These are phyloP conservation scores for Ennomos quercinarius DNA, from an alignment of 2,888 invertebrate genomes.

Conservation along the genomic window DNA sequence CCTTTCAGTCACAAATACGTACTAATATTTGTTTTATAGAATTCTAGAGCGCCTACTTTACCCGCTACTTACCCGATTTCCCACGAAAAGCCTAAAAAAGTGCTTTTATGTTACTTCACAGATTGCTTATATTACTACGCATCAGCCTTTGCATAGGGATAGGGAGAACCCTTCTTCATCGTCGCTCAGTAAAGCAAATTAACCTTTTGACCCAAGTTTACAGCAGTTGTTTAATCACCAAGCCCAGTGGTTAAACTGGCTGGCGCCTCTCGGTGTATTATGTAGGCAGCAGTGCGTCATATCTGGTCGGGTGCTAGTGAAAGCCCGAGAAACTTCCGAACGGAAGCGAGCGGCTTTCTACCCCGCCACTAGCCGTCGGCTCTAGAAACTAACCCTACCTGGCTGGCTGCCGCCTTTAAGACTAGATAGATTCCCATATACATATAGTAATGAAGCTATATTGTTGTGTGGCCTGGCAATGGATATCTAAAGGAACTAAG, in stretches of 20 bases:
- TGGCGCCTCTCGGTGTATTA: constrained; percentile 14
- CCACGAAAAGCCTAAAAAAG: no score
- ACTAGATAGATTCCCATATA: constrained; percentile 22
- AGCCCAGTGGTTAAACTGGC: constrained; percentile 14
- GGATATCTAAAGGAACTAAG: no score
- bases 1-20: no score
- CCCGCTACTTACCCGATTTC: no score
- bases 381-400: constrained; percentile 67
- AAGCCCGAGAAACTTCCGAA: constrained; percentile 81
- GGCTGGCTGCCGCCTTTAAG: constrained; percentile 6
- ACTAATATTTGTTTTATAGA: no score
- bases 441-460: constrained; percentile 5
- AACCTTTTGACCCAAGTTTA: no score
- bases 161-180: no score
- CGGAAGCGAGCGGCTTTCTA: constrained; percentile 81
- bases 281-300: constrained; percentile 49
- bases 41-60: no score
- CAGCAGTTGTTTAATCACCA: not conserved
- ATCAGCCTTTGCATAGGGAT: no score
- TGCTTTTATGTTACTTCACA: no score
- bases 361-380: constrained; percentile 67
- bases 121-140: no score
- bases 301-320: constrained; percentile 67
- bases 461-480: not conserved
- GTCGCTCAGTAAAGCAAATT: no score